Percentiles rank a stretch among this genome's conserved stretches.
Conservation (phyloP, 2,888 invertebrate genomes). For the Trichogramma dendrolimi region DNA sequence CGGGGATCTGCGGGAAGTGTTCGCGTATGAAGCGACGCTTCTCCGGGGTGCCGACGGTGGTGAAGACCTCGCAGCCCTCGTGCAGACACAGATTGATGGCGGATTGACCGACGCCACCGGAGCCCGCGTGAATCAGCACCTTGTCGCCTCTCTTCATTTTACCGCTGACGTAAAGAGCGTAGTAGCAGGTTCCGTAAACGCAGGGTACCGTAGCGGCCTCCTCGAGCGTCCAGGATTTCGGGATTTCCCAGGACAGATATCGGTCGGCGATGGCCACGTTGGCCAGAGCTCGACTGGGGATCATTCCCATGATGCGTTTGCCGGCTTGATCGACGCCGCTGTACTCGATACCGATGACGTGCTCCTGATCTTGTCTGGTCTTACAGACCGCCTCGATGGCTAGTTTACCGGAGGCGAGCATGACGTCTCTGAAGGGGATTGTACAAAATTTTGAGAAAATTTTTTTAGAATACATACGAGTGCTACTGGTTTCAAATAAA, state of each 20-base stretch:
- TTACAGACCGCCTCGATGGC: constrained; percentile 74
- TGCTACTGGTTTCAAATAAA: too few species aligned
- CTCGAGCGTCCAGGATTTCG: constrained; percentile 60
- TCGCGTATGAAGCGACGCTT: constrained; percentile 58
- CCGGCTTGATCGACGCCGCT: constrained; percentile 58
- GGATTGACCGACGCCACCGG: constrained; percentile 66
- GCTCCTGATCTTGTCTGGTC: constrained; percentile 61
- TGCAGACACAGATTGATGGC: constrained; percentile 62
- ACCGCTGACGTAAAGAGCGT: constrained; percentile 60
- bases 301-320: constrained; percentile 51
- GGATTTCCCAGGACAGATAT: constrained; percentile 56
- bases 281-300: constrained; percentile 52
- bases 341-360: constrained; percentile 67
- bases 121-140: constrained; percentile 53
- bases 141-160: constrained; percentile 53
- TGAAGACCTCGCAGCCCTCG: constrained; percentile 59
- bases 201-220: constrained; percentile 66
- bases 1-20: constrained; percentile 57
- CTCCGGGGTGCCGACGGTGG: constrained; percentile 60
- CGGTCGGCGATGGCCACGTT: constrained; percentile 55
- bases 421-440: constrained; percentile 68
- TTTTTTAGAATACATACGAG: too few species aligned
- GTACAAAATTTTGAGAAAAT: background rate
- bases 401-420: constrained; percentile 88
- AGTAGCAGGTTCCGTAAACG: constrained; percentile 61